phyloP scores from a whole-genome alignment of 2,888 invertebrate species.

The Herminia tarsipennalis region DNA sequence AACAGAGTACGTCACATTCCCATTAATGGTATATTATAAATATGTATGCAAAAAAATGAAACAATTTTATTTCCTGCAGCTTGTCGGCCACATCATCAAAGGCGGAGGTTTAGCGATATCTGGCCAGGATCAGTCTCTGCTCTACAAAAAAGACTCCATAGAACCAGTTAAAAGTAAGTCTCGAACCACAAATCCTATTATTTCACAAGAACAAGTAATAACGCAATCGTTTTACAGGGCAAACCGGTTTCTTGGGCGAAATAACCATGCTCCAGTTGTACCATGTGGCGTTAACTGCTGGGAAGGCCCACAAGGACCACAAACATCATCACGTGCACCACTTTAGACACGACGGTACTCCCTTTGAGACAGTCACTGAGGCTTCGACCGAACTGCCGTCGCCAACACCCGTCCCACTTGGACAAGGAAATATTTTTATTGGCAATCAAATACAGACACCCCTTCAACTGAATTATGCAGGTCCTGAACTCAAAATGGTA shows the following conservation, averaged over 20 bases:
- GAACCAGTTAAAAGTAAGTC: slow-evolving; percentile 66
- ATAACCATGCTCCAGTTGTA: slow-evolving; percentile 93
- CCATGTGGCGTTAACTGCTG: slow-evolving; percentile 92
- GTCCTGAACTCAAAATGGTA: slow-evolving; percentile 74
- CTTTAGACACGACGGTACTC: slow-evolving; percentile 90
- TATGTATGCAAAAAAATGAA: background rate
- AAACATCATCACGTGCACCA: slow-evolving; percentile 95
- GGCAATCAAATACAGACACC: slow-evolving; percentile 88
- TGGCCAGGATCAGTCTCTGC: slow-evolving; percentile 88
- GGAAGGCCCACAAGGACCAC: slow-evolving; percentile 94
- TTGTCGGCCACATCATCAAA: slow-evolving; percentile 91
- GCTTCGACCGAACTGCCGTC: slow-evolving; percentile 83
- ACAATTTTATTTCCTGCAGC: slow-evolving; percentile 69
- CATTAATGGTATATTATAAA: background rate
- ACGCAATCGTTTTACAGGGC: slow-evolving; percentile 68
- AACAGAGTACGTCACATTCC: slow-evolving; percentile 88
- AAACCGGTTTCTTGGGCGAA: slow-evolving; percentile 90
- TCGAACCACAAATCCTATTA: background rate
- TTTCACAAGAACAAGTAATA: slow-evolving; percentile 15
- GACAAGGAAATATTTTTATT: slow-evolving; percentile 85
- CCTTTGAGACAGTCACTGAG: slow-evolving; percentile 86
- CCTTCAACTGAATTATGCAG: slow-evolving; percentile 82
- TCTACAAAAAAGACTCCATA: slow-evolving; percentile 63
- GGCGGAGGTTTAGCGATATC: slow-evolving; percentile 91
- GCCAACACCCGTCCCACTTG: slow-evolving; percentile 71